These are phyloP conservation scores for Calonectris borealis DNA, from an alignment of 2,113 vertebrate genomes.

Conservation along the genomic window DNA sequence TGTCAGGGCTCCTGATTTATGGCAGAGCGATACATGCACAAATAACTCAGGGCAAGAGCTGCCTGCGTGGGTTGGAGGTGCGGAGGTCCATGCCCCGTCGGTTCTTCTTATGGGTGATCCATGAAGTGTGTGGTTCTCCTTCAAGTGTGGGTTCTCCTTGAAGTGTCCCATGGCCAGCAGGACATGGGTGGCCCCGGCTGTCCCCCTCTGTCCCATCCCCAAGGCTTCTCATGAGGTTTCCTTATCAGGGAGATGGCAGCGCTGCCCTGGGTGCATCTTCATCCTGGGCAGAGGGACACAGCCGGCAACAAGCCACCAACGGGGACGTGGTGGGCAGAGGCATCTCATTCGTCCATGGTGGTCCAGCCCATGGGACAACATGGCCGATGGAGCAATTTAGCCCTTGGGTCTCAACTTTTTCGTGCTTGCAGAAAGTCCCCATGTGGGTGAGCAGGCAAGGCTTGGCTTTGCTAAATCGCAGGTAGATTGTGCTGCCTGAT, in stretches of 20 bases:
- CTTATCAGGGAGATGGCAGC: not conserved
- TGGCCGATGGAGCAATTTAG: not conserved
- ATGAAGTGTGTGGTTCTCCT: not conserved
- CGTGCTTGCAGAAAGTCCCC: not conserved
- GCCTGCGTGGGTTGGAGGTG: not conserved
- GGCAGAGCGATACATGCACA: not conserved
- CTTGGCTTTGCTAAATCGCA: not conserved
- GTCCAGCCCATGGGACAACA: not conserved
- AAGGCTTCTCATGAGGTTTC: not conserved
- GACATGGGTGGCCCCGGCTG: not conserved
- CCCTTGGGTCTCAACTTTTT: not conserved
- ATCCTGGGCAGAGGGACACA: not conserved
- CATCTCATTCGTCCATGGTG: fast-evolving
- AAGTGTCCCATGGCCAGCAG: not conserved
- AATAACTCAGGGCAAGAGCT: not conserved
- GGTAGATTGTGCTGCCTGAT: not conserved
- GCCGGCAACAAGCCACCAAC: fast-evolving
- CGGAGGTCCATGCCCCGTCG: not conserved
- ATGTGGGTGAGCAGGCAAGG: not conserved
- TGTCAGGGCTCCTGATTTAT: slow-evolving; percentile 23
- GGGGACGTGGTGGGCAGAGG: not conserved
- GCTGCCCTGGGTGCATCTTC: not conserved
- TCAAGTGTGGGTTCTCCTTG: not conserved
- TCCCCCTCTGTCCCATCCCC: not conserved
- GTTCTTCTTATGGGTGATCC: not conserved